Percentiles rank a stretch among this genome's conserved stretches.
Evolutionary conservation across 1,140 invertebrate species (phyloP).

Genomic region (Metopolophium dirhodum): DNA sequence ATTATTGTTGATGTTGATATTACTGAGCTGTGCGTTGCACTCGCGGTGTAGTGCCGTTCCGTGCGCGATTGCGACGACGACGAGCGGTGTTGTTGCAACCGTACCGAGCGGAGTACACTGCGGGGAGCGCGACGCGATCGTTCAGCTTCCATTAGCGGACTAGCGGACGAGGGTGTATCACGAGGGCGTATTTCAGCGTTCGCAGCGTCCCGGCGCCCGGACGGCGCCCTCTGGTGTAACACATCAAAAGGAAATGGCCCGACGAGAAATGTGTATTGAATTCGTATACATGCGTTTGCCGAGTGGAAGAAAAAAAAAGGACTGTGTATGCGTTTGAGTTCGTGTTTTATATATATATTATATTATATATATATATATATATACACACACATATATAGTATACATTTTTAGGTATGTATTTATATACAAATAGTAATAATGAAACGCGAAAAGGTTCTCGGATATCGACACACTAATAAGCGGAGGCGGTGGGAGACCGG

Average conservation of each 20-base stretch:
- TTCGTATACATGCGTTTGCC: not conserved
- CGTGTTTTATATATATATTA: not conserved
- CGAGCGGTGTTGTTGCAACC: not conserved
- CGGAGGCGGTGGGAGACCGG: not conserved
- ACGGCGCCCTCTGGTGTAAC: constrained; percentile 42
- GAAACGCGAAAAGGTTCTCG: constrained; percentile 23
- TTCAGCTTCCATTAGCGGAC: constrained; percentile 51
- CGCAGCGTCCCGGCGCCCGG: constrained; percentile 54
- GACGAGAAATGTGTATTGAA: constrained; percentile 11
- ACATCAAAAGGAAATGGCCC: constrained; percentile 2
- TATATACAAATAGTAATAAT: not conserved
- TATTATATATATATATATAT: not conserved
- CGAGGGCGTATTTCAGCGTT: constrained; percentile 53
- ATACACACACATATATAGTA: too few species aligned
- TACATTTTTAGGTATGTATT: not conserved
- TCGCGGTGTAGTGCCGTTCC: not conserved
- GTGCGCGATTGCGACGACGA: too few species aligned
- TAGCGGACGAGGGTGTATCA: constrained; percentile 37
- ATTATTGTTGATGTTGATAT: not conserved
- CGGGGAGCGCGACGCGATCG: constrained; percentile 26
- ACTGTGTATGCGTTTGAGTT: not conserved
- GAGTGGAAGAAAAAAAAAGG: not conserved
- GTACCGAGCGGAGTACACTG: not conserved
- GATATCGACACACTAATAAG: not conserved
- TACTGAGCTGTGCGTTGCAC: too few species aligned